A percentile compares a stretch with the other conserved stretches of the same genome.
Evolutionary conservation across 2,797 vertebrate genomes (phyloP).

Genomic region (Trachops cirrhosus): DNA sequence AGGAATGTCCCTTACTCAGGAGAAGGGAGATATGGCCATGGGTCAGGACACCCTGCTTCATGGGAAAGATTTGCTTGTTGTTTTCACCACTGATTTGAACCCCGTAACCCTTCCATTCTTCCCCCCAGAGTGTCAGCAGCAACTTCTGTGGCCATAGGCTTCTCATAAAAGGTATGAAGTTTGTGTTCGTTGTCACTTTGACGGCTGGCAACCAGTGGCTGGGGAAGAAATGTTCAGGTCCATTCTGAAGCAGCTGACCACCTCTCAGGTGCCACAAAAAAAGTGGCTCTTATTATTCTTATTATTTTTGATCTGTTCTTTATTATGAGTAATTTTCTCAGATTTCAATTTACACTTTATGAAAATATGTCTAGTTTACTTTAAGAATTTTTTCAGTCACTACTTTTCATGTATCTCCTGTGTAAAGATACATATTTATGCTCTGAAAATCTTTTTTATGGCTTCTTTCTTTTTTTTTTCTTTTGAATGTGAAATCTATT

Average conservation of each 20-base stretch:
- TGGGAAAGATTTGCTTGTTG: background rate
- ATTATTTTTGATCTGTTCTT: background rate
- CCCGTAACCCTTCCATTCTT: constrained; percentile 93
- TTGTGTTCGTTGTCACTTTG: constrained; percentile 98
- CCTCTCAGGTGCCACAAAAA: background rate
- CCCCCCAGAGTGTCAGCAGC: constrained; percentile 83
- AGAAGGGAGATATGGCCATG: background rate
- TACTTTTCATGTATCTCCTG: background rate
- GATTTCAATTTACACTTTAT: background rate
- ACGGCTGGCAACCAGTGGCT: constrained; percentile 98
- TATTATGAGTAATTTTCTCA: background rate
- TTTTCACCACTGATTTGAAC: background rate
- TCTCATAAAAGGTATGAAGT: constrained; percentile 96
- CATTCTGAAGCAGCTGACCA: background rate
- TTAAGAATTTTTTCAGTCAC: background rate
- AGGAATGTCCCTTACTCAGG: background rate
- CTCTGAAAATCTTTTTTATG: background rate
- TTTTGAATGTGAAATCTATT: background rate
- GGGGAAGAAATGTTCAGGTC: constrained; percentile 98
- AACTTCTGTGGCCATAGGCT: constrained; percentile 96
- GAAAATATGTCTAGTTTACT: background rate
- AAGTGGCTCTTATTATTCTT: background rate
- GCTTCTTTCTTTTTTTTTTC: background rate
- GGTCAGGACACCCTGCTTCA: background rate
- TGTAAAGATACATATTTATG: background rate